A percentile compares a stretch with the other conserved stretches of the same genome.
phyloP scores from a whole-genome alignment of 2,888 invertebrate genomes.

The Chaitophorus viminalis region DNA sequence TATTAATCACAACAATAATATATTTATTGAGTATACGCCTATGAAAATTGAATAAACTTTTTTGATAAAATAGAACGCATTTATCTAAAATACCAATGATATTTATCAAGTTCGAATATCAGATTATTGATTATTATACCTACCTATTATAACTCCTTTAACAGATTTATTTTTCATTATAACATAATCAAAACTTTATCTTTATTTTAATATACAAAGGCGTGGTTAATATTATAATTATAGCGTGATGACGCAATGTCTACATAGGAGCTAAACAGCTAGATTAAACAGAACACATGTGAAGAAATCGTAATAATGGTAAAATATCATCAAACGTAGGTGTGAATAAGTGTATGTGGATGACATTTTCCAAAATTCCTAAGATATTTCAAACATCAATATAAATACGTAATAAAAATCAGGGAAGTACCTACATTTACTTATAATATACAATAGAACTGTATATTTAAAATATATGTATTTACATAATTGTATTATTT shows the following conservation, averaged over 20 bases:
- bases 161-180: conserved; percentile 7
- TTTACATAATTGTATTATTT: too few species aligned
- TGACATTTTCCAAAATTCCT: background rate
- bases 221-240: conserved; percentile 35
- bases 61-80: background rate
- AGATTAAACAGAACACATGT: conserved; percentile 34
- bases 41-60: background rate
- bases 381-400: background rate
- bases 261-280: background rate
- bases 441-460: too few species aligned
- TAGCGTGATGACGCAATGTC: conserved; percentile 22
- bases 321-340: conserved; percentile 7
- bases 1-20: background rate
- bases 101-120: background rate
- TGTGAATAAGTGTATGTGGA: background rate
- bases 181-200: background rate
- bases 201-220: conserved; percentile 7
- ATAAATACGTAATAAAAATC: background rate
- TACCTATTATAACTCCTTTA: background rate
- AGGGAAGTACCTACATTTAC: too few species aligned
- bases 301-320: conserved; percentile 30
- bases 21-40: background rate
- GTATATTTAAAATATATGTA: too few species aligned
- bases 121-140: background rate
- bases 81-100: background rate